Conservation (phyloP, 2,888 invertebrate species). For the Euplexia lucipara region DNA sequence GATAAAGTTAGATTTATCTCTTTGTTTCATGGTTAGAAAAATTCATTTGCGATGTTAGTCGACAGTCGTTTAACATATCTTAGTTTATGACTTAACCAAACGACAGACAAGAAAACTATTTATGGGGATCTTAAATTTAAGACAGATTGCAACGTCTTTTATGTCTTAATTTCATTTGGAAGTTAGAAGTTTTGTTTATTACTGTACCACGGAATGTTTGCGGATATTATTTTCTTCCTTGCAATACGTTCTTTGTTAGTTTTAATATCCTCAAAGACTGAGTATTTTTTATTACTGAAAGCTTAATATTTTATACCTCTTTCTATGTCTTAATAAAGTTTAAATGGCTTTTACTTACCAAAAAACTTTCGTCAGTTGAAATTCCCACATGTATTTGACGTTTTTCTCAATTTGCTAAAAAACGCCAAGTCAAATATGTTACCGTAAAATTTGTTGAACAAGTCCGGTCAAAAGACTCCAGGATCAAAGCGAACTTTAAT, state of each 20-base stretch:
- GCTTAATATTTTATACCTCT: neutral
- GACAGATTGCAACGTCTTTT: conserved; percentile 74
- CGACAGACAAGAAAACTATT: conserved; percentile 80
- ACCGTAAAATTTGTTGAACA: conserved; percentile 74
- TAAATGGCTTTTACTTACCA: neutral
- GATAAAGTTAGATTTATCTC: conserved; percentile 65
- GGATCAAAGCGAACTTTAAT: conserved; percentile 76
- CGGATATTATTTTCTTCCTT: conserved; percentile 28
- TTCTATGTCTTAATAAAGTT: neutral
- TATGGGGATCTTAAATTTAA: conserved; percentile 78
- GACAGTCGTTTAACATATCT: conserved; percentile 85
- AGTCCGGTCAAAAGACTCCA: conserved; percentile 74
- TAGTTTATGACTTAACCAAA: conserved; percentile 84
- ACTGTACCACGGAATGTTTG: conserved; percentile 45
- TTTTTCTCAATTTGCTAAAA: conserved; percentile 51
- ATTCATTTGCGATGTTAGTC: conserved; percentile 85
- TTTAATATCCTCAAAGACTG: conserved; percentile 17
- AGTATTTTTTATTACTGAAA: conserved; percentile 7
- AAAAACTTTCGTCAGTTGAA: neutral
- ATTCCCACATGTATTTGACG: neutral
- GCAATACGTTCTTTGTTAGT: conserved; percentile 38
- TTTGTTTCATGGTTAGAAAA: conserved; percentile 67
- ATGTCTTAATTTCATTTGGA: conserved; percentile 66
- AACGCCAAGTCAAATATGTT: conserved; percentile 72
- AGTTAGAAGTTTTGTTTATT: conserved; percentile 62